Evolutionary conservation across 2,888 invertebrate genomes (phyloP).

Genomic region (Himalopsyche tibetana): DNA sequence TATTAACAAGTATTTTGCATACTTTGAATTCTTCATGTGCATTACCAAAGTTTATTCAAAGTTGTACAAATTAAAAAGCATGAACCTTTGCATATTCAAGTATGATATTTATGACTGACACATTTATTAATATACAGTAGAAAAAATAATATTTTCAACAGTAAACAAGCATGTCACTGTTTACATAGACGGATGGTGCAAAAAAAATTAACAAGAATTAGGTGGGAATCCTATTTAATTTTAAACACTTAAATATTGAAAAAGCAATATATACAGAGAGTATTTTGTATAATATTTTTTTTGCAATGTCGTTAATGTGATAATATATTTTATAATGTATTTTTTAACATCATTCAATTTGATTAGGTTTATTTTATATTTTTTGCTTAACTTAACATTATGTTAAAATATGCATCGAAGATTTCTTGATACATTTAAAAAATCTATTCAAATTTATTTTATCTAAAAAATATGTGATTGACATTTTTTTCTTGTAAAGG

Average conservation of each 20-base stretch:
- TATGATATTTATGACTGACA: conserved; percentile 14
- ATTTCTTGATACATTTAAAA: too few species aligned
- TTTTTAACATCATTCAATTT: background rate
- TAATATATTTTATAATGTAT: background rate
- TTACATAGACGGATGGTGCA: conserved; percentile 6
- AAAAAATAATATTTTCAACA: background rate
- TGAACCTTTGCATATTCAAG: conserved; percentile 56
- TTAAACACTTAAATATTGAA: background rate
- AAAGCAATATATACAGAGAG: background rate
- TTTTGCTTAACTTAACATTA: background rate
- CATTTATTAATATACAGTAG: background rate
- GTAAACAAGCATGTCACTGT: conserved; percentile 4
- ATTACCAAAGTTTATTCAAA: conserved; percentile 29
- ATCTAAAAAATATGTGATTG: too few species aligned
- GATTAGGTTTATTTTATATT: background rate
- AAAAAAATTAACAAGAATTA: background rate
- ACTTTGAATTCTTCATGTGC: conserved; percentile 35
- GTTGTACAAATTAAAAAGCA: conserved; percentile 44
- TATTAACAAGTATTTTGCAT: conserved; percentile 27
- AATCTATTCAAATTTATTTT: too few species aligned
- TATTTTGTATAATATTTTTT: background rate
- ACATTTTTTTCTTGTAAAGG: too few species aligned
- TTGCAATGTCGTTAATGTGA: background rate
- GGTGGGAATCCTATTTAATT: background rate
- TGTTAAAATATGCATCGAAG: too few species aligned